These are phyloP conservation scores for Bombus fervidus DNA, from an alignment of 1,140 invertebrate genomes.

Conservation along the genomic window DNA sequence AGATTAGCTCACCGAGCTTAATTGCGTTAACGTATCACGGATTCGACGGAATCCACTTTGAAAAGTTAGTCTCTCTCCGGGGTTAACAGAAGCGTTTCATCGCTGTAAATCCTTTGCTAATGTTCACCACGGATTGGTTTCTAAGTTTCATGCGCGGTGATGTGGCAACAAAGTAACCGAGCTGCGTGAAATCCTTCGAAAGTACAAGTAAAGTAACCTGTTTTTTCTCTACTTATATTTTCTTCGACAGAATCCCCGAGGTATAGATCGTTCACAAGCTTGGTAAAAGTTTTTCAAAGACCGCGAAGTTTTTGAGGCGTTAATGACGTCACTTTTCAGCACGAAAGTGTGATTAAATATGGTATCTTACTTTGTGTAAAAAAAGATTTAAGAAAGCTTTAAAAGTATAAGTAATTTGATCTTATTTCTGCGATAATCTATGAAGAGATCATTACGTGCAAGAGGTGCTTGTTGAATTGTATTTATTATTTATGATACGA, in stretches of 20 bases:
- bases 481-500: neutral
- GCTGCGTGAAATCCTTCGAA: neutral
- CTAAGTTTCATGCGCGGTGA: neutral
- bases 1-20: slow-evolving; percentile 23
- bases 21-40: slow-evolving; percentile 34
- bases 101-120: slow-evolving; percentile 8
- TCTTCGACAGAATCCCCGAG: neutral
- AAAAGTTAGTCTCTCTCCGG: slow-evolving; percentile 3
- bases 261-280: neutral
- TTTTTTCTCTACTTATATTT: neutral
- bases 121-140: slow-evolving; percentile 8
- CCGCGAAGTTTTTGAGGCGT: too few species aligned
- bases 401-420: neutral
- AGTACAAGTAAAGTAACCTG: neutral
- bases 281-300: neutral
- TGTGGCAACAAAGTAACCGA: neutral
- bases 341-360: neutral
- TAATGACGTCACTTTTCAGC: neutral
- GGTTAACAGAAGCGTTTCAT: slow-evolving; percentile 3
- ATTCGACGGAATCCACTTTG: slow-evolving; percentile 21
- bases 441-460: neutral
- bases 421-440: neutral
- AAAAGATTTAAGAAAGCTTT: neutral
- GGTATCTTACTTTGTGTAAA: neutral
- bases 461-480: neutral